Conservation (phyloP, 2,113 vertebrate genomes). For the Embiotoca jacksoni region DNA sequence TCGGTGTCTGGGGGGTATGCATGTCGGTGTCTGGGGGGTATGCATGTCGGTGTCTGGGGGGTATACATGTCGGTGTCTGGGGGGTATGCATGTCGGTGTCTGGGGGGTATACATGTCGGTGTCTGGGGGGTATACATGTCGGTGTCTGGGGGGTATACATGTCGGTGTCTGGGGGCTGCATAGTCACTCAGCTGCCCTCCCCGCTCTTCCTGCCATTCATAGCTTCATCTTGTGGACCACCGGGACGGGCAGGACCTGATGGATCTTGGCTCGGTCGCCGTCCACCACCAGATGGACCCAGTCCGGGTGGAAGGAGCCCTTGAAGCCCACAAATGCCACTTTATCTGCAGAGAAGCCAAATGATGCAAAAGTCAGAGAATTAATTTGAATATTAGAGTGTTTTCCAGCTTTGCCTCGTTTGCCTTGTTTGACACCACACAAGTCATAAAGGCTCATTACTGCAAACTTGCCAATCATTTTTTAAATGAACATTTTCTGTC, state of each 20-base stretch:
- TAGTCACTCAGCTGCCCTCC: slow-evolving; percentile 33
- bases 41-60: no score
- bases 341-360: slow-evolving; percentile 63
- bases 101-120: no score
- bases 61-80: no score
- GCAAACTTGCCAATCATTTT: no score
- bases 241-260: slow-evolving; percentile 72
- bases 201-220: slow-evolving; percentile 79
- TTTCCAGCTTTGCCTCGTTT: no score
- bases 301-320: slow-evolving; percentile 70
- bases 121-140: no score
- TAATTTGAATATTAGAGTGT: not conserved
- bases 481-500: no score
- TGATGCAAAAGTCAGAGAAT: not conserved
- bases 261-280: slow-evolving; percentile 68
- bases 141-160: not conserved
- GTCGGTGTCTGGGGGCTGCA: slow-evolving; percentile 26
- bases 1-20: no score
- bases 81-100: no score
- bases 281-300: slow-evolving; percentile 70
- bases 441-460: not conserved
- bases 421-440: not conserved
- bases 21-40: no score
- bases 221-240: slow-evolving; percentile 85
- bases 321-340: slow-evolving; percentile 74